Base-by-base conservation (phyloP, 64 coral and sea anemone species). In the Trachythela sp. region DNA sequence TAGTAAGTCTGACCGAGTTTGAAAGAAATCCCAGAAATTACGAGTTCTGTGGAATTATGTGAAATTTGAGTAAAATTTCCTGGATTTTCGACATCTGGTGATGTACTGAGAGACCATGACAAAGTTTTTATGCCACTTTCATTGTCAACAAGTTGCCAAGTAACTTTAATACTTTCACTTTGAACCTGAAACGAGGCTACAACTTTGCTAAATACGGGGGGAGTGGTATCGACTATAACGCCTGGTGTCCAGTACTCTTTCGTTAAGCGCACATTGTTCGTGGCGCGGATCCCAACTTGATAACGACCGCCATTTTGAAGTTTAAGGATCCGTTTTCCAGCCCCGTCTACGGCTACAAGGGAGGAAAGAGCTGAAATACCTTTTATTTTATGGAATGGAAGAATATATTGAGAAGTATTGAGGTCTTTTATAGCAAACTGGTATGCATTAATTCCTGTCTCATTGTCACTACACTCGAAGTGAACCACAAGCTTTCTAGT, bases 1-100 rank as follows among this genome's bases (percentile, higher is more conserved):
- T 93, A 95, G 39, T 99, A 99, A 13, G 96, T 99, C 35, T 59
- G 59, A 2, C 96, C 96, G 15, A 87, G 89, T 91, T 40, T 17
- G 41, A 99, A 52, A 37, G 71, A 36, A 27, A 95, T 30, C 4
- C 85, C 80, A 34, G 91, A 91, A 35, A 89, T 91, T 4, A 40
- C 13, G 48, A 95, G 2, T 6, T 38, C 91, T 10, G 85, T 36
- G 15, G 40, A 83, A 10, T 32, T 51, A 13, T 49, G 17, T 38
- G 91, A 80, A 8, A 92, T 56, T 43, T 59, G 39, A 3, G 88
- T 88, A 11, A 93, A 87, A 84, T 90, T 99, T 39, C 71, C 84
- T 48, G 92, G 68, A 54, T 99, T 60, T 9, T 92, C 86, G 14
- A 60, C 64, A 4, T 95, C 89, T n/a, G 96, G 93, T 15, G 43